A percentile compares a stretch with the other conserved stretches of the same genome.
Evolutionary conservation across 2,888 invertebrate species (phyloP).

Genomic region (Orthosia cruda): DNA sequence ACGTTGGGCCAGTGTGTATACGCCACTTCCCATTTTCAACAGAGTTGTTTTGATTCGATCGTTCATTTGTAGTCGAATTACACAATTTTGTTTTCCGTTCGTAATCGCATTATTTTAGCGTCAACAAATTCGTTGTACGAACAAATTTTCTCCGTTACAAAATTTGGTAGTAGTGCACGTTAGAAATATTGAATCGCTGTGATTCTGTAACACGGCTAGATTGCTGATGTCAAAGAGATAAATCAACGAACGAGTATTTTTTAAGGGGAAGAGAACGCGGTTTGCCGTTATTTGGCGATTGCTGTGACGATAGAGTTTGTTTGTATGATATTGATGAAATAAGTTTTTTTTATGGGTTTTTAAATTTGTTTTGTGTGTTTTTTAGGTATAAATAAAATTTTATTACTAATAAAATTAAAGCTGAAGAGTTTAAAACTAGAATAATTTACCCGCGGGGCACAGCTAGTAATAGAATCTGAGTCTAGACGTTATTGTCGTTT

Average conservation of each 20-base stretch:
- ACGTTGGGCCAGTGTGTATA: background rate
- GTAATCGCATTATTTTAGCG: conserved; percentile 47
- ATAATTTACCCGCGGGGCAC: too few relatives aligned
- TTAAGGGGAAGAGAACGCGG: conserved; percentile 3
- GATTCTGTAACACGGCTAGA: conserved; percentile 35
- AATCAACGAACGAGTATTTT: conserved; percentile 41
- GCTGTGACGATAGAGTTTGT: background rate
- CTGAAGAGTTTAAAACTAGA: too few relatives aligned
- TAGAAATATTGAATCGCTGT: conserved; percentile 65
- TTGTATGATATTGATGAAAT: background rate
- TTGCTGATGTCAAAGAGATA: conserved; percentile 40
- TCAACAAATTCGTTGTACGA: conserved; percentile 45
- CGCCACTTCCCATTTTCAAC: conserved; percentile 8
- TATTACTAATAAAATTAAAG: too few relatives aligned
- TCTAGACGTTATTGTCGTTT: background rate
- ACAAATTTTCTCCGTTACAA: conserved; percentile 68
- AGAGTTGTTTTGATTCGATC: conserved; percentile 24
- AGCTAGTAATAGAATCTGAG: background rate
- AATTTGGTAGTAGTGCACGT: conserved; percentile 66
- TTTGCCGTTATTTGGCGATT: conserved; percentile 11
- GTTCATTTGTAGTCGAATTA: conserved; percentile 5
- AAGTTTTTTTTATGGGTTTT: too few relatives aligned
- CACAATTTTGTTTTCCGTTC: conserved; percentile 31
- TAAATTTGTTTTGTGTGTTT: too few relatives aligned
- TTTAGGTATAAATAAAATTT: too few relatives aligned